These are phyloP conservation scores for Sebastes melanostomus DNA, from an alignment of 2,797 vertebrate species.

Conservation along the genomic window DNA sequence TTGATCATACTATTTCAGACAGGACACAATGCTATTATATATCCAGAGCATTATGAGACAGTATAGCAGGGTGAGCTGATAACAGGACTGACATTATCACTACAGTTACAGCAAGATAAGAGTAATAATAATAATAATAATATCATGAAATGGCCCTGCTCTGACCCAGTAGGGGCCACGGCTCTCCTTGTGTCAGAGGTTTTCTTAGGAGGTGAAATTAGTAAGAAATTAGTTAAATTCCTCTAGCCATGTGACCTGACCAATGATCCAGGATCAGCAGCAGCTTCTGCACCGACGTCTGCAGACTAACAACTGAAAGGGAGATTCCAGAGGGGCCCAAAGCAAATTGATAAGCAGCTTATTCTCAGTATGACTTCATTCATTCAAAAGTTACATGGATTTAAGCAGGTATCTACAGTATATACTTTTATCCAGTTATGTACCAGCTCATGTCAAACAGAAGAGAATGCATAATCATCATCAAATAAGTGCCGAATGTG, in stretches of 20 bases:
- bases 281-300: slow-evolving; percentile 17
- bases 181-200: slow-evolving; percentile 8
- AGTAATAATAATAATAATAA: not conserved
- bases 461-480: not conserved
- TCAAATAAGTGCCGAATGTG: not conserved
- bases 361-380: slow-evolving; percentile 26
- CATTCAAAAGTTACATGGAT: slow-evolving; percentile 18
- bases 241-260: slow-evolving; percentile 61
- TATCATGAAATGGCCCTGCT: not conserved
- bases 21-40: not conserved
- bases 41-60: slow-evolving; percentile 1
- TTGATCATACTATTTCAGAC: slow-evolving; percentile 7
- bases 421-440: not conserved
- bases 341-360: slow-evolving; percentile 47
- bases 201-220: slow-evolving; percentile 10
- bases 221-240: slow-evolving; percentile 43
- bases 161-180: not conserved
- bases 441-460: not conserved
- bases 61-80: not conserved
- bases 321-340: slow-evolving; percentile 38
- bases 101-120: not conserved
- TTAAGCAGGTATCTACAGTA: not conserved
- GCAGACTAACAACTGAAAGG: slow-evolving; percentile 24
- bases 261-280: slow-evolving; percentile 62
- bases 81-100: not conserved